Evolutionary conservation across 1,140 invertebrate genomes (phyloP).

Genomic region (Muscidifurax raptorellus): DNA sequence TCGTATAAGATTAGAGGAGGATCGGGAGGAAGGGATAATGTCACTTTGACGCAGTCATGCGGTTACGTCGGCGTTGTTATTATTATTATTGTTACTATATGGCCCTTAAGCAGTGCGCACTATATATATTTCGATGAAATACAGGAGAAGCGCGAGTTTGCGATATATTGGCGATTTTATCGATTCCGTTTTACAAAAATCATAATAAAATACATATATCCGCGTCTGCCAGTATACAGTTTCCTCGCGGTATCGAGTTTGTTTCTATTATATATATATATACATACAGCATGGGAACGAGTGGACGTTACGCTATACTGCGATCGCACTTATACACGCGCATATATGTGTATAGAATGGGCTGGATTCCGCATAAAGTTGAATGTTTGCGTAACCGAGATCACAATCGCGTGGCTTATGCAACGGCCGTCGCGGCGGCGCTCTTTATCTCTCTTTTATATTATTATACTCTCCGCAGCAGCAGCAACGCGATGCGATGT

Average conservation of each 20-base stretch:
- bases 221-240: no score
- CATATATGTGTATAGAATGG: no score
- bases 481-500: no score
- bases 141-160: no score
- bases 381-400: neutral
- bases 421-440: neutral
- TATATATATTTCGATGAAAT: no score
- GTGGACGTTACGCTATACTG: no score
- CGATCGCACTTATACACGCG: neutral
- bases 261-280: no score
- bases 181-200: no score
- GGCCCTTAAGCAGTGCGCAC: no score
- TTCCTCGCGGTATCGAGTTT: neutral
- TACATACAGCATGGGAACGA: neutral
- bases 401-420: neutral
- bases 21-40: conserved; percentile 28
- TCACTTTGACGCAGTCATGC: conserved; percentile 40
- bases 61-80: conserved; percentile 26
- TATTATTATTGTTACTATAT: no score
- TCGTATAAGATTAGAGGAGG: neutral
- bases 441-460: neutral
- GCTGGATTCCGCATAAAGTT: neutral
- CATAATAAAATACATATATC: no score
- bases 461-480: neutral
- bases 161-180: no score